These are phyloP conservation scores for Dascyllus trimaculatus DNA, from an alignment of 2,113 vertebrate genomes.

Conservation along the genomic window DNA sequence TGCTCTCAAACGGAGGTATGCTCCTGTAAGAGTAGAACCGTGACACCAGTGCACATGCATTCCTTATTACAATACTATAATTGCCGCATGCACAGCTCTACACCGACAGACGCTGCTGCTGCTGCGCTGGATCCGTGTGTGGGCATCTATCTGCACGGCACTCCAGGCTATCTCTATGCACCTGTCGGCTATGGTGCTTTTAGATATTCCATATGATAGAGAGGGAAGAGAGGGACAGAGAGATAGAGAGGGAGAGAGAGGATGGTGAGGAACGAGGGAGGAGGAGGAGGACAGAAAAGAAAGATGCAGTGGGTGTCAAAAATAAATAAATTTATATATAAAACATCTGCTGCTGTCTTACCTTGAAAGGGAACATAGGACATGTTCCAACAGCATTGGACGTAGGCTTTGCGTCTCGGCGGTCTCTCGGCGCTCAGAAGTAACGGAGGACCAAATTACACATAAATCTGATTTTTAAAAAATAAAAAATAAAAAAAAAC, in stretches of 20 bases:
- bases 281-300: constrained; percentile 59
- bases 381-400: constrained; percentile 88
- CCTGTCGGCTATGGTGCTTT: constrained; percentile 76
- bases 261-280: constrained; percentile 59
- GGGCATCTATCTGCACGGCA: constrained; percentile 50
- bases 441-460: constrained; percentile 60
- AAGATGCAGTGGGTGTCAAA: constrained; percentile 63
- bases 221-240: constrained; percentile 37
- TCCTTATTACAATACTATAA: constrained; percentile 71
- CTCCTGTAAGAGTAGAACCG: constrained; percentile 35
- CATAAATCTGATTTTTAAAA: constrained; percentile 54
- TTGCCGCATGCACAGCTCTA: constrained; percentile 66
- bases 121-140: constrained; percentile 46
- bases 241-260: constrained; percentile 39
- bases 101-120: constrained; percentile 30
- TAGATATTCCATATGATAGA: constrained; percentile 61
- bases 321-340: constrained; percentile 12
- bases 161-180: constrained; percentile 64
- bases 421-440: constrained; percentile 80
- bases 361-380: constrained; percentile 90
- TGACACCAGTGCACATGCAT: constrained; percentile 57
- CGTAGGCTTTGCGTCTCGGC: constrained; percentile 79
- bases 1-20: constrained; percentile 21
- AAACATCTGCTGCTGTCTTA: constrained; percentile 72
- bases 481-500: constrained; percentile 32